Percentiles rank a stretch among this genome's conserved stretches.
Conservation (phyloP, 2,888 invertebrate genomes). For the Serripes groenlandicus region DNA sequence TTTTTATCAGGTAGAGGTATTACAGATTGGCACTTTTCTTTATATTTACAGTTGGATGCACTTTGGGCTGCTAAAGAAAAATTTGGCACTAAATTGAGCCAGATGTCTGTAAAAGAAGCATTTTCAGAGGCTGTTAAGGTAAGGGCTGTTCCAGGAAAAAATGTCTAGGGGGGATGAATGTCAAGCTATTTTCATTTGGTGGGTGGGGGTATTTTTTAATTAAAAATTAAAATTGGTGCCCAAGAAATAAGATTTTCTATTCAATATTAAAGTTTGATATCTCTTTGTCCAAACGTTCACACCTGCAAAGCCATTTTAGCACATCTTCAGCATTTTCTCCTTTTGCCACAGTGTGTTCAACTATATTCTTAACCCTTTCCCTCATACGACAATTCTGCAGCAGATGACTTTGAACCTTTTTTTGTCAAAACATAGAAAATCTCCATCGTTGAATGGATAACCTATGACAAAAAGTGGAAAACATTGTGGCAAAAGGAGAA, state of each 20-base stretch:
- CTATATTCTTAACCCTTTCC: neutral
- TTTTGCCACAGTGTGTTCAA: neutral
- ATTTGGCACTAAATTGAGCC: constrained; percentile 61
- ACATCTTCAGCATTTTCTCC: neutral
- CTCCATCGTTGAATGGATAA: too few relatives aligned
- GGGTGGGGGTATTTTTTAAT: too few relatives aligned
- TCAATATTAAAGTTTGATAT: neutral
- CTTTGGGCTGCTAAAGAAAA: constrained; percentile 75
- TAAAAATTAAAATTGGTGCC: too few relatives aligned
- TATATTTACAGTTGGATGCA: constrained; percentile 80
- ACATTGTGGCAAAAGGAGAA: neutral
- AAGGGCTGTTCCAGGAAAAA: constrained; percentile 3
- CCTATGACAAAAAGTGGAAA: neutral
- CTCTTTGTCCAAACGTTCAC: too few relatives aligned
- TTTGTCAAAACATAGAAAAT: too few relatives aligned
- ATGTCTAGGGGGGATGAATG: too few relatives aligned
- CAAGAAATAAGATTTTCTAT: neutral
- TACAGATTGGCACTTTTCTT: too few relatives aligned
- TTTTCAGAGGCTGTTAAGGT: constrained; percentile 76
- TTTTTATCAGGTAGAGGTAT: too few relatives aligned
- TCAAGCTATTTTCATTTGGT: neutral
- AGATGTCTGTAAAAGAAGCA: constrained; percentile 63
- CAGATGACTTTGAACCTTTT: too few relatives aligned
- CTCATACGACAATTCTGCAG: too few relatives aligned
- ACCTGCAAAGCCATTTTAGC: too few relatives aligned